Percentiles rank a stretch among this genome's conserved stretches.
phyloP scores from a whole-genome alignment of 2,113 vertebrate genomes.

The Eulemur macaco region DNA sequence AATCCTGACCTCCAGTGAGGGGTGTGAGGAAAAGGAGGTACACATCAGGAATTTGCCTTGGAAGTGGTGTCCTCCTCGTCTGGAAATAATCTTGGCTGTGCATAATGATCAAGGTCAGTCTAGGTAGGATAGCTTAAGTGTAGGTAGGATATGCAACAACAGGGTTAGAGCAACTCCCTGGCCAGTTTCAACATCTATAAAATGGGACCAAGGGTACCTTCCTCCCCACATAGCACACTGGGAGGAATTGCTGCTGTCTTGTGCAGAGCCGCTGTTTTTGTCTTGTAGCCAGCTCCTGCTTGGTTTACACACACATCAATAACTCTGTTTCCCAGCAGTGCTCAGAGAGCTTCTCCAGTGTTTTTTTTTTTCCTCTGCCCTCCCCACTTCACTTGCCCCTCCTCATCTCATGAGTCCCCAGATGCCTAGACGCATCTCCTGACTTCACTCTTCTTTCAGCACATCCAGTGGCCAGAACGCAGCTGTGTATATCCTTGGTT shows the following conservation, averaged over 20 bases:
- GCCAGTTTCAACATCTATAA: not conserved
- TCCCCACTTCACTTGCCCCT: not conserved
- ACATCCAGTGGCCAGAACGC: not conserved
- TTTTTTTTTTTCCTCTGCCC: not conserved
- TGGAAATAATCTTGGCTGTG: not conserved
- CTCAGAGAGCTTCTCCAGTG: not conserved
- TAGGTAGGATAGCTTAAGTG: not conserved
- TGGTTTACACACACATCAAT: not conserved
- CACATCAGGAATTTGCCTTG: not conserved
- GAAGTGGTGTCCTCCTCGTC: not conserved
- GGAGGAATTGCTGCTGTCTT: fast-evolving
- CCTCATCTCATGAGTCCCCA: not conserved
- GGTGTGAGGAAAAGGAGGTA: not conserved
- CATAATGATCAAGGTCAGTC: not conserved
- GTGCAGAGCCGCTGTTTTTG: no score
- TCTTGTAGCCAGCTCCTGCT: not conserved
- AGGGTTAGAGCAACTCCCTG: no score
- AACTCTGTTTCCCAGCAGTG: not conserved
- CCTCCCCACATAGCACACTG: not conserved
- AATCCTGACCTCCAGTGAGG: not conserved
- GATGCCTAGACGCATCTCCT: not conserved
- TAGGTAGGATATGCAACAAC: not conserved
- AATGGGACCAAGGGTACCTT: not conserved
- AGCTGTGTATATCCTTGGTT: not conserved
- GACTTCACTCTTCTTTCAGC: not conserved